Evolutionary conservation across 2,888 invertebrate species (phyloP), one percentile per base, ranked within the genome.

Genomic region (Chymomyza caudatula): DNA sequence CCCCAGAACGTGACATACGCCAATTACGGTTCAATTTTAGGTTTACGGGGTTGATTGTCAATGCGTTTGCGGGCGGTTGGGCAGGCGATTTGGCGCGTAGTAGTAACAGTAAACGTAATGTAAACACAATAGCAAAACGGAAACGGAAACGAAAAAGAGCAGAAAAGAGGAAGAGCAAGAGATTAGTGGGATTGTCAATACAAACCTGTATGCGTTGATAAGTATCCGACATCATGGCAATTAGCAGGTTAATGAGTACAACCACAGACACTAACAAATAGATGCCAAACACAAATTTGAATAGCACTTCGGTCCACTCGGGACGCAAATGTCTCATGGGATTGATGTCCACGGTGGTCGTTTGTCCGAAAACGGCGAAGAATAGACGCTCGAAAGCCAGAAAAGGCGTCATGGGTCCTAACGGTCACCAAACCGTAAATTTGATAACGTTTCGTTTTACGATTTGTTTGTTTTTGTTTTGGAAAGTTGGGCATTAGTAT

Each of bases 151-250:
- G 71, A 61, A 25, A 54, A 44, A 63, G 60, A 63, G 57, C 25
- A 43, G 68, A 61, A 67, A 62, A 63, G 63, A 73, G 74, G 66
- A 63, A 88, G 77, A 77, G 80, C 75, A 77, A 77, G 70, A 67
- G 74, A 82, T 88, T 89, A 88, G 87, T 88, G 81, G 67, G 52
- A 77, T 70, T 67, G 79, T 78, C 76, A 89, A 91, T 91, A 93
- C 92, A 93, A 94, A 98, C 98, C 94, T 99, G 97, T 89, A 98
- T 98, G 90, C 98, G 94, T 92, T 99, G 98, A 92, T 99, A 99
- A 88, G 99, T 99, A 93, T 99, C 98, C 92, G 98, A 98, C 98
- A 99, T 98, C 98, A 99, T 98, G 92, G 99, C 99, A 94, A 99
- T 99, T 91, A 99, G 95, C 91, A 99, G 95, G 92, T 99, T 98